Evolutionary conservation across 23 tunicate species (phyloP), one percentile per base, ranked within the genome.

Genomic region (Pegea sp.): DNA sequence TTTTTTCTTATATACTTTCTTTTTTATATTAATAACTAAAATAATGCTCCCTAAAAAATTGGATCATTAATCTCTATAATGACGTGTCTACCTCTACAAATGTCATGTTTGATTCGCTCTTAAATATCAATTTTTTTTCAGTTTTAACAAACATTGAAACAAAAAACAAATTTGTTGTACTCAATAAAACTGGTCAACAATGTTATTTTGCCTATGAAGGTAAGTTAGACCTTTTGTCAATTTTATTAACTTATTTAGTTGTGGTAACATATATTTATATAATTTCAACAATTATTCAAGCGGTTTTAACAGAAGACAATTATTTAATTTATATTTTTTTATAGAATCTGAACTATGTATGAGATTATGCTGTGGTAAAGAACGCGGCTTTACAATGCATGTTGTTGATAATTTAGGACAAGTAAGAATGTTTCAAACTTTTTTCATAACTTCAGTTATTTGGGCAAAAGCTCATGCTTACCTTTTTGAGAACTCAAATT

Each of bases 281-380:
- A n/a, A n/a, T n/a, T n/a, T n/a, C n/a, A n/a, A n/a, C n/a, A n/a
- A n/a, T n/a, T n/a, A n/a, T n/a, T n/a, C n/a, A n/a, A n/a, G n/a
- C n/a, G n/a, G n/a, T n/a, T n/a, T n/a, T n/a, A n/a, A n/a, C 6
- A 50, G 16, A 7, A 7, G 6, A 7, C 20, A 19, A 13, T 7
- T 50, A 13, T 50, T 20, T 11, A 50, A 13, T 7, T 50, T 11
- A 11, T 13, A 55, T 55, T 25, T 26, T 55, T 24, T 65, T 67
- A 8, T 26, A 68, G 89, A 76, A 61, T 69, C 89, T 28, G 89
- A 68, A 19, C 44, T 62, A 20, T 76, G 89, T 48, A 59, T 61
- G 56, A 68, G 89, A 43, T 16, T 72, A 7, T 76, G 75, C 60
- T 69, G 70, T 33, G 76, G 76, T 4, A 46, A 53, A 16, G 28